Evolutionary conservation across 2,113 vertebrate genomes (phyloP).

Genomic region (Poeciliopsis occidentalis): DNA sequence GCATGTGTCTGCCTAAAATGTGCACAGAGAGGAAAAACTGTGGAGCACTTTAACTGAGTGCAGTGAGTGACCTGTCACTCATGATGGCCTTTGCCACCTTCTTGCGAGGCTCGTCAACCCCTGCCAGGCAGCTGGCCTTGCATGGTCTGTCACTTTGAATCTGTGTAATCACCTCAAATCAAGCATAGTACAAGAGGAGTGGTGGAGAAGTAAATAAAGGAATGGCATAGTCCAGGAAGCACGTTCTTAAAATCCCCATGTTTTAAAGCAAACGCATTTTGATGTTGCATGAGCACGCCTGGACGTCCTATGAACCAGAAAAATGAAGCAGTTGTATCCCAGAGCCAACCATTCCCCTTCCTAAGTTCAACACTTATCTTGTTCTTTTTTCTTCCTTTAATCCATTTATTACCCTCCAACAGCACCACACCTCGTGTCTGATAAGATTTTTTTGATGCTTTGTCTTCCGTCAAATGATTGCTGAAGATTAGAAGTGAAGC

Average conservation of each 20-base stretch:
- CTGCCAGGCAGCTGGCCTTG: constrained; percentile 47
- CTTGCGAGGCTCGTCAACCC: constrained; percentile 21
- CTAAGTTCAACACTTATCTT: constrained; percentile 33
- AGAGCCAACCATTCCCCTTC: constrained; percentile 48
- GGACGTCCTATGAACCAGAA: constrained; percentile 29
- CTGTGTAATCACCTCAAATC: constrained; percentile 43
- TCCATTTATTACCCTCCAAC: background rate
- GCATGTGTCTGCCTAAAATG: constrained; percentile 1
- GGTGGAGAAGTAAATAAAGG: constrained; percentile 18
- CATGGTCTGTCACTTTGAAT: constrained; percentile 54
- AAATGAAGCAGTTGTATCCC: constrained; percentile 48
- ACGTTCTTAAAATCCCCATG: background rate
- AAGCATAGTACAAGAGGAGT: constrained; percentile 8
- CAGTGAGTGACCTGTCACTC: constrained; percentile 30
- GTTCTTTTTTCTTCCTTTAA: constrained; percentile 8
- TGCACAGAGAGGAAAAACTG: constrained; percentile 16
- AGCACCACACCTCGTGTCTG: background rate
- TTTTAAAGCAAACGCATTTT: constrained; percentile 25
- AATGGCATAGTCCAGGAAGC: constrained; percentile 4
- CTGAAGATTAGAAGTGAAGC: background rate
- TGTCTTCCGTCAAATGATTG: background rate
- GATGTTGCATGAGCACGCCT: constrained; percentile 2
- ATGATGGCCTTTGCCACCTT: constrained; percentile 50
- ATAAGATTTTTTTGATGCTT: background rate
- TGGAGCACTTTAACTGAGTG: constrained; percentile 16